Percentiles rank a stretch among this genome's conserved stretches.
Conservation (phyloP, 2,888 invertebrate species). For the Pandemis cinnamomeana region DNA sequence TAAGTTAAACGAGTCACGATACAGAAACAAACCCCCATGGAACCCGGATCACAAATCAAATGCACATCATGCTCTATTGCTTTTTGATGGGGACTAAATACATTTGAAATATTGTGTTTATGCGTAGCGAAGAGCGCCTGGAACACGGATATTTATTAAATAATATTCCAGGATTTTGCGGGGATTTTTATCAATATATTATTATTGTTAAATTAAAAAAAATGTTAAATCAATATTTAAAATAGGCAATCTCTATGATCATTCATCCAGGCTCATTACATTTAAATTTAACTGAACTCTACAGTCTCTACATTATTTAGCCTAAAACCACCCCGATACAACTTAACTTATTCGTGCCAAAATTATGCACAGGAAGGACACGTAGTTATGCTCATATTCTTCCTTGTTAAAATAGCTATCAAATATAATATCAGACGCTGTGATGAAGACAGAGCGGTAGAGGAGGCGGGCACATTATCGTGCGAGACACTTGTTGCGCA, state of each 20-base stretch:
- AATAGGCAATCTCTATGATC: no score
- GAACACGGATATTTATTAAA: background rate
- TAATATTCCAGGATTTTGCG: background rate
- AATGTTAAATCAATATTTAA: no score
- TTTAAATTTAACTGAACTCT: background rate
- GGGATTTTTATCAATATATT: no score
- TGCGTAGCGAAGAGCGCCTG: background rate
- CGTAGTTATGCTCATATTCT: background rate
- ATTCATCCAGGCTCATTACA: background rate
- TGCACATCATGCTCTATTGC: constrained; percentile 69
- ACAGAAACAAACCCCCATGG: constrained; percentile 58
- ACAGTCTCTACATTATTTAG: background rate
- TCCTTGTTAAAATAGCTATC: background rate
- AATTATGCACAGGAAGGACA: background rate
- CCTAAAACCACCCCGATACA: background rate
- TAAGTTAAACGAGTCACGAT: constrained; percentile 74
- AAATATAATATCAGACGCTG: constrained; percentile 45
- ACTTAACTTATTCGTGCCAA: background rate
- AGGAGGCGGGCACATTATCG: constrained; percentile 60
- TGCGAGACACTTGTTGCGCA: constrained; percentile 75
- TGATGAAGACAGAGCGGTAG: constrained; percentile 55
- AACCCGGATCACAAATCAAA: constrained; percentile 74
- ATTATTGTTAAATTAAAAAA: background rate
- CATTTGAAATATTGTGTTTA: background rate
- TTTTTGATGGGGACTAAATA: constrained; percentile 39